These are phyloP conservation scores for Eristalis tenax DNA, from an alignment of 2,888 invertebrate species.

Conservation along the genomic window DNA sequence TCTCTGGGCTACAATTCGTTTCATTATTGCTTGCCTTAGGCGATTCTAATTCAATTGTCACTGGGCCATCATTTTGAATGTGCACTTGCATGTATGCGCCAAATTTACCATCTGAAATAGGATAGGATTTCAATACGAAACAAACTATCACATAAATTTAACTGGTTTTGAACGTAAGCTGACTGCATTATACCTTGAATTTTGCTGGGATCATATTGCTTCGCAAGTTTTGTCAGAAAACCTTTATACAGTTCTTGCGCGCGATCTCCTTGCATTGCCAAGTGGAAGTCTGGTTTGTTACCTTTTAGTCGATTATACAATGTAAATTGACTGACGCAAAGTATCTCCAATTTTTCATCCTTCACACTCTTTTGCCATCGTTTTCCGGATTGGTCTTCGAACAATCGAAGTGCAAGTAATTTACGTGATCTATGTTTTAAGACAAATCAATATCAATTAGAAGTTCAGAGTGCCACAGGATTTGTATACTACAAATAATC, in stretches of 20 bases:
- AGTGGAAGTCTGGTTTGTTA: constrained; percentile 94
- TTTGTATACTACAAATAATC: constrained; percentile 88
- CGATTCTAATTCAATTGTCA: constrained; percentile 92
- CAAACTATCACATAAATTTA: too few relatives aligned
- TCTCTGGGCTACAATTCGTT: neutral
- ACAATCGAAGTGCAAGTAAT: constrained; percentile 89
- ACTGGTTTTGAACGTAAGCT: neutral
- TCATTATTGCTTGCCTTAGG: constrained; percentile 74
- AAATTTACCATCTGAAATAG: constrained; percentile 90
- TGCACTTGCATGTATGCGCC: constrained; percentile 94
- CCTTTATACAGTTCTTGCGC: constrained; percentile 89
- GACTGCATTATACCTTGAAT: constrained; percentile 86
- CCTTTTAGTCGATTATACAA: constrained; percentile 91
- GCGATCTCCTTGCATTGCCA: constrained; percentile 90
- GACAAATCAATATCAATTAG: neutral
- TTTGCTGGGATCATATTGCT: constrained; percentile 86
- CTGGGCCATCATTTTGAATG: constrained; percentile 94
- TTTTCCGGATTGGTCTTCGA: constrained; percentile 88
- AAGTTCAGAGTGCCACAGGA: neutral
- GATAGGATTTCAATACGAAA: neutral
- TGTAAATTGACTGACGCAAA: constrained; percentile 93
- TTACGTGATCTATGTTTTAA: constrained; percentile 86
- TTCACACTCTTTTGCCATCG: constrained; percentile 90
- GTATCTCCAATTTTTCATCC: constrained; percentile 87
- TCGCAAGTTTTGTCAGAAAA: constrained; percentile 86